Evolutionary conservation across 1,140 invertebrate species (phyloP), one percentile per base, ranked within the genome.

Genomic region (Nymphalis io): DNA sequence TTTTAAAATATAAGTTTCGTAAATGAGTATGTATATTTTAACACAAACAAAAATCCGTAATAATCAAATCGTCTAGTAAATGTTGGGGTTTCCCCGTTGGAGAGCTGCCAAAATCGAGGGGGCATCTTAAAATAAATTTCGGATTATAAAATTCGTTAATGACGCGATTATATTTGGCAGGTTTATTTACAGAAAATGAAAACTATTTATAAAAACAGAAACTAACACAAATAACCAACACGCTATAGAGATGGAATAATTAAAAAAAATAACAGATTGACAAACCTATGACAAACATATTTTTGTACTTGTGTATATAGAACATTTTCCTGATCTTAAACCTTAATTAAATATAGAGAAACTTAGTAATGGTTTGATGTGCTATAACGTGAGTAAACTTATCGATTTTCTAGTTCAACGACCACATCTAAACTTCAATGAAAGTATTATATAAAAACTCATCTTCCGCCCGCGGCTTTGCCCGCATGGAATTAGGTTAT

Each of bases 1-100:
- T 11, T 21, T 51, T 51, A 5, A 10, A 51, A 20, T 21, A 12
- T 5, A 0, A n/a, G 4, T 23, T 55, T 27, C 15, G 51, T 55
- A 55, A 55, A 33, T 18, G 23, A 21, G 1, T n/a, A 55, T 27
- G 16, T n/a, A 10, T 27, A 55, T 23, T 55, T 33, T 33, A 42
- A 38, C 40, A 15, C 18, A 74, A 69, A 81, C 79, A 79, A 82
- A 83, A 85, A 75, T 79, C 75, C 81, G 80, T 83, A 85, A 87
- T 87, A 84, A 88, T 87, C 84, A 78, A 80, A 86, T 83, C 82
- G 87, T 89, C 87, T 88, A 80, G 82, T 81, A 79, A 81, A 83
- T 80, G 76, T 73, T 58, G 83, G 87, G 87, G 82, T 78, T 87
- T 82, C 82, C 85, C 87, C 79, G 75, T 86, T 89, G 87, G 87